phyloP scores from a whole-genome alignment of 2,888 invertebrate species.

The Frankliniella fusca region DNA sequence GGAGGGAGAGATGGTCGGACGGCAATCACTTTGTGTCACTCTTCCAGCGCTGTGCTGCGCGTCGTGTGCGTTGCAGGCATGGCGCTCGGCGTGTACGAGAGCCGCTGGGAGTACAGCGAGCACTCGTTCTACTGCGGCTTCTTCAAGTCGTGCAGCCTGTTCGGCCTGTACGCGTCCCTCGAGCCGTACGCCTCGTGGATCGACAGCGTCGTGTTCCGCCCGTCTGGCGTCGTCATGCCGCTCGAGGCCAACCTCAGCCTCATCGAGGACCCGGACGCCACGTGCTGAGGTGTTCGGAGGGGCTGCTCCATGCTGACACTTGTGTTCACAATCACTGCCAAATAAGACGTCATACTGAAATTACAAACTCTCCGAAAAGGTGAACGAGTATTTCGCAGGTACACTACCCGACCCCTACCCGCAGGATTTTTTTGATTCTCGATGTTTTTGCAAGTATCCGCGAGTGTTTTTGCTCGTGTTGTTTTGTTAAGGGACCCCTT shows the following conservation, averaged over 20 bases:
- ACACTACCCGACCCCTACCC: too few species aligned
- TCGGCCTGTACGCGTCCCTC: conserved; percentile 7
- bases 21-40: too few species aligned
- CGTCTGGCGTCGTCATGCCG: neutral
- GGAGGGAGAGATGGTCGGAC: too few species aligned
- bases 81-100: conserved; percentile 19
- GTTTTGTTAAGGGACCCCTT: too few species aligned
- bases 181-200: neutral
- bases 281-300: neutral
- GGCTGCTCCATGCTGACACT: too few species aligned
- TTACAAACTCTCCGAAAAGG: too few species aligned
- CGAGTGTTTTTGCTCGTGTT: too few species aligned
- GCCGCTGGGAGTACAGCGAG: neutral
- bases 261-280: neutral
- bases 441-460: too few species aligned
- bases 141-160: conserved; percentile 22
- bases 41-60: too few species aligned
- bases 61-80: neutral
- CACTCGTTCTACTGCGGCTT: conserved; percentile 16
- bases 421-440: too few species aligned
- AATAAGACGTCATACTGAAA: too few species aligned
- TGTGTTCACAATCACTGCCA: neutral
- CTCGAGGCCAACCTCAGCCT: neutral
- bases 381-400: too few species aligned
- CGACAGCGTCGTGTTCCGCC: neutral